A percentile compares a stretch with the other conserved stretches of the same genome.
These are phyloP conservation scores for Martes martes DNA, from an alignment of 2,113 vertebrate species.

Conservation along the genomic window DNA sequence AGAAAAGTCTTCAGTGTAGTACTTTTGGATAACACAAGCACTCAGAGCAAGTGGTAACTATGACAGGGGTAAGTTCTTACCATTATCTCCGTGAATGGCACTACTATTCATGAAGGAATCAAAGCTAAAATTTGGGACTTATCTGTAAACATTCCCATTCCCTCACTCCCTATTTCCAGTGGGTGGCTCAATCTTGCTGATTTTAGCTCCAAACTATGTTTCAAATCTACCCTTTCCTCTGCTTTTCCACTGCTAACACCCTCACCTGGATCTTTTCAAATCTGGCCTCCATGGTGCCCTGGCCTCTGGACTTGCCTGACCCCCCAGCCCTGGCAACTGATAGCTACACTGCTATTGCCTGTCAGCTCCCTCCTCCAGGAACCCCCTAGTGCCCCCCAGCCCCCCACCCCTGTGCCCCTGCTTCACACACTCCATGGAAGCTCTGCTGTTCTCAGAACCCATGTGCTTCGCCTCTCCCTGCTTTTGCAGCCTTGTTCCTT, in stretches of 20 bases:
- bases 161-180: background rate
- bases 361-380: background rate
- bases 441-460: background rate
- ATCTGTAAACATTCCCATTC: background rate
- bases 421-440: too few relatives aligned
- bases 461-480: fast-evolving
- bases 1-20: background rate
- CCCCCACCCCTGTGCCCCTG: fast-evolving
- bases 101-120: background rate
- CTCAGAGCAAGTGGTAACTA: background rate
- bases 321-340: too few relatives aligned
- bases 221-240: background rate
- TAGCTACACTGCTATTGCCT: background rate
- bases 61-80: background rate
- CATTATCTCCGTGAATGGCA: background rate
- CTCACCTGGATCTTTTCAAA: background rate
- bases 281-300: background rate
- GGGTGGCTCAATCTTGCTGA: background rate
- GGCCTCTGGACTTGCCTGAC: background rate
- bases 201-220: background rate
- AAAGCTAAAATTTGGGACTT: background rate
- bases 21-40: background rate
- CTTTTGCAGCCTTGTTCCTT: background rate
- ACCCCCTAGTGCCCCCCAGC: background rate
- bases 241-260: background rate